Percentiles rank a stretch among this genome's conserved stretches.
These are phyloP conservation scores for Pipistrellus pygmaeus DNA, from an alignment of 2,797 vertebrate genomes.

Conservation along the genomic window DNA sequence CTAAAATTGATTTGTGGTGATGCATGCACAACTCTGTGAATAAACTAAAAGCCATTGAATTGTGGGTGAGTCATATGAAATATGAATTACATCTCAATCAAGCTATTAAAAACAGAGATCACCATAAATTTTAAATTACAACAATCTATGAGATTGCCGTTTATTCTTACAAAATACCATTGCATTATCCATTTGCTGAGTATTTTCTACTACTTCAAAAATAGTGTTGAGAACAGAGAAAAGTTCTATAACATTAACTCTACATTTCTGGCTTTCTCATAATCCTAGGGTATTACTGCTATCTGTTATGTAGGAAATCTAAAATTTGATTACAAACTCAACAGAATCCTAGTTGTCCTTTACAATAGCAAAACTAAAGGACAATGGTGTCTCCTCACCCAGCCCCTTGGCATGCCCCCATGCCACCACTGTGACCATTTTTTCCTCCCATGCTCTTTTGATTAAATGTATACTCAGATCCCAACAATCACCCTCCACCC, in stretches of 20 bases:
- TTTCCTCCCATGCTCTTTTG: not conserved
- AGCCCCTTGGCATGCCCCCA: not conserved
- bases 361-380: not conserved
- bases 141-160: not conserved
- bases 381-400: not conserved
- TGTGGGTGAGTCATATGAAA: not conserved
- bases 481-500: not conserved
- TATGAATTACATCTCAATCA: not conserved
- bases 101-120: not conserved
- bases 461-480: not conserved
- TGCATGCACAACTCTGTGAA: not conserved
- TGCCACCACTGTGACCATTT: not conserved
- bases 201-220: not conserved
- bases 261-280: not conserved
- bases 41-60: not conserved
- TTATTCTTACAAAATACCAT: not conserved
- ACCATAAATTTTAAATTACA: slow-evolving; percentile 4
- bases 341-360: not conserved
- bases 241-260: not conserved
- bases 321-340: not conserved
- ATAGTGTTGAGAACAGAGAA: not conserved
- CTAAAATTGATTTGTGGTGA: not conserved
- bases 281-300: not conserved
- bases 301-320: not conserved
- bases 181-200: not conserved